Conservation (phyloP, 2,113 vertebrate genomes). For the Brachyhypopomus gauderio region DNA sequence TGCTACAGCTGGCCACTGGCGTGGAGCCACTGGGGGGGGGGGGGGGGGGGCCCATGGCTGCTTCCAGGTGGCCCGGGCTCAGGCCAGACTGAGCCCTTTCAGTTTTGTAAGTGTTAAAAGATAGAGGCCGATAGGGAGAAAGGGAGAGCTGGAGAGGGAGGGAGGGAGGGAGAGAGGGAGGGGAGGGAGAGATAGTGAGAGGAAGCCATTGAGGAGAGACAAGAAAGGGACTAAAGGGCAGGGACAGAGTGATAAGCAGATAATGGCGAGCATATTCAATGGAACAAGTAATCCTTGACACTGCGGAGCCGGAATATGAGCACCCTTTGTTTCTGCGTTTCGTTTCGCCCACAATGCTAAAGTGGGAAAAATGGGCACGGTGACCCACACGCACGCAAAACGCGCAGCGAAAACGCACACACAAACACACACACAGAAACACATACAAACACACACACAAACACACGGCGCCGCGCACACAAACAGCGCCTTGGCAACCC, state of each 20-base stretch:
- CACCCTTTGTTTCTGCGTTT: conserved; percentile 84
- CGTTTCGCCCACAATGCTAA: conserved; percentile 76
- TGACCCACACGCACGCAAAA: conserved; percentile 72
- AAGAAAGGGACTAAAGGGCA: conserved; percentile 90
- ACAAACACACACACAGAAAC: conserved; percentile 68
- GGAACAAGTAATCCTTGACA: conserved; percentile 86
- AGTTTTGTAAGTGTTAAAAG: conserved; percentile 87
- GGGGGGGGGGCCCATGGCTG: conserved; percentile 76
- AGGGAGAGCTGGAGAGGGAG: conserved; percentile 67
- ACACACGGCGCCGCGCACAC: conserved; percentile 55
- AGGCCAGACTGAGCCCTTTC: conserved; percentile 82
- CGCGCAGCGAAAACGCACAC: conserved; percentile 60
- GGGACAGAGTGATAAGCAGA: conserved; percentile 84
- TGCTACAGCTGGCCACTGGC: conserved; percentile 90
- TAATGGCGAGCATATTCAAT: conserved; percentile 82
- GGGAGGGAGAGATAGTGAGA: conserved; percentile 65
- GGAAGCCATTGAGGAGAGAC: conserved; percentile 80
- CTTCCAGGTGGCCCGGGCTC: conserved; percentile 86
- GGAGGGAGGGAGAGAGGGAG: conserved; percentile 68
- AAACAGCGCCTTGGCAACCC: conserved; percentile 34
- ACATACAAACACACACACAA: conserved; percentile 66
- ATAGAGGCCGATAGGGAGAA: conserved; percentile 66
- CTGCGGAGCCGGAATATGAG: conserved; percentile 84
- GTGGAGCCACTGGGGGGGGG: conserved; percentile 76
- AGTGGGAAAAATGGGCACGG: conserved; percentile 71